Conservation (phyloP, 2,797 vertebrate species). For the Micromesistius poutassou region DNA sequence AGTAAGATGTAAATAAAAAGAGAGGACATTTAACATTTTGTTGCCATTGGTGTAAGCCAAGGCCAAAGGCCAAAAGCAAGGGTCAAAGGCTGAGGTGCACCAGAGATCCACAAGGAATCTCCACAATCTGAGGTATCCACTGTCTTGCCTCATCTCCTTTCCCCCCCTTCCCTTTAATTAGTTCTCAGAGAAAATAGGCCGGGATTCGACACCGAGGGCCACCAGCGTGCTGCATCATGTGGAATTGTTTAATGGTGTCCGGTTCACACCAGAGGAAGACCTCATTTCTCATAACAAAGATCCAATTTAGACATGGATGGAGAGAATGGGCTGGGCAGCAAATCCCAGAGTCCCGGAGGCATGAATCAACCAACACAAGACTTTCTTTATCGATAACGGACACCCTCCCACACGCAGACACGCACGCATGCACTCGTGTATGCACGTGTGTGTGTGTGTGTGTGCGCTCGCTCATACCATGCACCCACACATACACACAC, state of each 20-base stretch:
- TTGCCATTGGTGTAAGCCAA: too few species aligned
- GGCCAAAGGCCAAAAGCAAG: neutral
- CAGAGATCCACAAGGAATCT: neutral
- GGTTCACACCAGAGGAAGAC: conserved; percentile 18
- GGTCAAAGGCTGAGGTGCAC: neutral
- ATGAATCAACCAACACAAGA: conserved; percentile 24
- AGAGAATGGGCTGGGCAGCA: neutral
- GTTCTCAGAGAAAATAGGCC: conserved; percentile 33
- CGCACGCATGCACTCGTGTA: neutral
- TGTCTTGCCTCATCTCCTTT: conserved; percentile 22
- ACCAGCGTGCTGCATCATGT: conserved; percentile 41
- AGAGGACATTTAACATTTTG: too few species aligned
- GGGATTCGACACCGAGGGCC: conserved; percentile 43
- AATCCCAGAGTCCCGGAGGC: conserved; percentile 23
- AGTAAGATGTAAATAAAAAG: too few species aligned
- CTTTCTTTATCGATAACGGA: conserved; percentile 18
- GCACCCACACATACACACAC: neutral
- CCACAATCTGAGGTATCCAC: conserved; percentile 26
- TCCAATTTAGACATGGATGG: conserved; percentile 13
- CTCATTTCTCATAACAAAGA: conserved; percentile 31
- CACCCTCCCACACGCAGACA: conserved; percentile 17
- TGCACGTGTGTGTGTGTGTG: neutral
- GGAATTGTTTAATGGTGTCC: conserved; percentile 39
- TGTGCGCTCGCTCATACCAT: neutral
- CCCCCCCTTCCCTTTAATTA: conserved; percentile 41